Conservation (phyloP, 1,140 invertebrate genomes). For the Drosophila lacertosa region DNA sequence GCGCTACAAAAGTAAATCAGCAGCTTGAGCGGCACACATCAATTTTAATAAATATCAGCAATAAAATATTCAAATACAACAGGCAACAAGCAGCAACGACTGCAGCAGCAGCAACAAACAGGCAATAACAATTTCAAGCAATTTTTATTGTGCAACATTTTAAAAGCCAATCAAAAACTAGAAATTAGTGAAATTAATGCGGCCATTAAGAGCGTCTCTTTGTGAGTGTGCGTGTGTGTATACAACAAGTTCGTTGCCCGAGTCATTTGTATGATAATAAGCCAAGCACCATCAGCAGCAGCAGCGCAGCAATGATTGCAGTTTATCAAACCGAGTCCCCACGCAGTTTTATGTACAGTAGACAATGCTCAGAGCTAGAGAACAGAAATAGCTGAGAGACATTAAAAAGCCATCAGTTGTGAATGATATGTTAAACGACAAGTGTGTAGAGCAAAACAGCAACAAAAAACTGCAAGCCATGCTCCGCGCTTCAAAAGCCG, state of each 20-base stretch:
- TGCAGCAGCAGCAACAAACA: conserved; percentile 33
- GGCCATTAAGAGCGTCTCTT: conserved; percentile 11
- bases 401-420: conserved; percentile 12
- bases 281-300: conserved; percentile 4
- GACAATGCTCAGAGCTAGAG: conserved; percentile 1
- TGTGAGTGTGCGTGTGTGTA: conserved; percentile 3
- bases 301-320: conserved; percentile 13
- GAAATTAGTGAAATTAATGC: conserved; percentile 30
- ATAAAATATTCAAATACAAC: conserved; percentile 46
- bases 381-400: conserved; percentile 1
- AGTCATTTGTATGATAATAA: conserved; percentile 47
- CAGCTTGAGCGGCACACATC: conserved; percentile 54
- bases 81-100: too few species aligned
- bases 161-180: conserved; percentile 23
- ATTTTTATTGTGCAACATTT: conserved; percentile 27
- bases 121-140: conserved; percentile 43
- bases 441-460: not conserved
- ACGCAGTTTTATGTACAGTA: conserved; percentile 8
- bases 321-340: conserved; percentile 29
- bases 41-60: conserved; percentile 51
- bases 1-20: conserved; percentile 65
- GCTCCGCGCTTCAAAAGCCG: too few species aligned
- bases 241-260: conserved; percentile 45
- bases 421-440: not conserved
- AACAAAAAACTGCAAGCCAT: not conserved